phyloP scores from a whole-genome alignment of 2,888 invertebrate genomes.

The Eumerus sabulonum region DNA sequence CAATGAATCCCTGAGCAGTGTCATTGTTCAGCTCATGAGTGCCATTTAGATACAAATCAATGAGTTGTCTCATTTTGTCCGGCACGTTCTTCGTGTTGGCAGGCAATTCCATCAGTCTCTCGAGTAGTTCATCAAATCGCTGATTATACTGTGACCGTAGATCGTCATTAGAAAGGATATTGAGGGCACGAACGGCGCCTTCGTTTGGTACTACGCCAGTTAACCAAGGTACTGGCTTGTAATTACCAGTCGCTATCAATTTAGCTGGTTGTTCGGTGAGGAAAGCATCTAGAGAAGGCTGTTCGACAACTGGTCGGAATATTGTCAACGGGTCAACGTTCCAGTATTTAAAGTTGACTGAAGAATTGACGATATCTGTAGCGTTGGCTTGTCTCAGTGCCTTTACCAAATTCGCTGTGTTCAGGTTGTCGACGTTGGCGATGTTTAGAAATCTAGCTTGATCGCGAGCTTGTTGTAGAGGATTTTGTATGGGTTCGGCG shows the following conservation, averaged over 20 bases:
- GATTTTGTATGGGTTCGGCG: conserved; percentile 66
- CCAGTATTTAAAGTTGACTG: conserved; percentile 80
- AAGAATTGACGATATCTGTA: conserved; percentile 75
- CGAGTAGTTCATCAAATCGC: conserved; percentile 74
- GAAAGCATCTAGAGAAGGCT: conserved; percentile 77
- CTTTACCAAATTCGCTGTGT: conserved; percentile 75
- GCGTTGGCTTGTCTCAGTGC: conserved; percentile 79
- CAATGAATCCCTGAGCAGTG: conserved; percentile 73
- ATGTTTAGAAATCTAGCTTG: conserved; percentile 79
- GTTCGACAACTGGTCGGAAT: conserved; percentile 79
- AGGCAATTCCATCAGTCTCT: conserved; percentile 75
- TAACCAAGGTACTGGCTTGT: conserved; percentile 80
- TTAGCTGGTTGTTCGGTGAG: conserved; percentile 78
- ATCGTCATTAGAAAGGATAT: conserved; percentile 74
- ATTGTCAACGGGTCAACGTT: conserved; percentile 80
- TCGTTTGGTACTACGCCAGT: conserved; percentile 79
- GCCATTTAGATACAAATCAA: conserved; percentile 74
- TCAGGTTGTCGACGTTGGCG: conserved; percentile 71
- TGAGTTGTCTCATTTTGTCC: conserved; percentile 69
- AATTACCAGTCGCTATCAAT: conserved; percentile 77
- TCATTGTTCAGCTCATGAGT: conserved; percentile 71
- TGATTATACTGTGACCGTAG: conserved; percentile 74
- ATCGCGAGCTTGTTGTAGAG: conserved; percentile 75
- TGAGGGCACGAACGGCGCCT: conserved; percentile 79
- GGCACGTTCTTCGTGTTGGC: conserved; percentile 36